phyloP scores from a whole-genome alignment of 2,797 vertebrate species.

The Perodicticus potto region DNA sequence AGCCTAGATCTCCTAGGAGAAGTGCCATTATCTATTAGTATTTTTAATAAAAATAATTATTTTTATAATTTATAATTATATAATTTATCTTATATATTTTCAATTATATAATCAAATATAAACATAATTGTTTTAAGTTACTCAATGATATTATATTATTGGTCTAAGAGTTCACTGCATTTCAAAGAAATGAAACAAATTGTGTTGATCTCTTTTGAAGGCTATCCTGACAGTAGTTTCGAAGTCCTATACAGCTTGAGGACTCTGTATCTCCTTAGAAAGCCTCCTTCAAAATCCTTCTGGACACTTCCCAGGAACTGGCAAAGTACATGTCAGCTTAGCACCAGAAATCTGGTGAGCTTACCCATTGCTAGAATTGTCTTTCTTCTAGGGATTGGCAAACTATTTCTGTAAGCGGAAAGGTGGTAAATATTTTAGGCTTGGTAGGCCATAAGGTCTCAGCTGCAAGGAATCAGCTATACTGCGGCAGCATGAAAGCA shows the following conservation, averaged over 20 bases:
- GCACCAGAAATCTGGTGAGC: not conserved
- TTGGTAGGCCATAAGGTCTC: not conserved
- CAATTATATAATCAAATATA: not conserved
- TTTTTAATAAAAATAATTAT: not conserved
- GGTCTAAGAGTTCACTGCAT: not conserved
- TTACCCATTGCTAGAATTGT: not conserved
- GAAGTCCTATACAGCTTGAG: not conserved
- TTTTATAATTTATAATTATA: not conserved
- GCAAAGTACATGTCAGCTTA: not conserved
- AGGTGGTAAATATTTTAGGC: not conserved
- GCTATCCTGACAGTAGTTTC: not conserved
- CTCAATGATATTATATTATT: not conserved
- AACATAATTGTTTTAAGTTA: not conserved
- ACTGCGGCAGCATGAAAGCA: not conserved
- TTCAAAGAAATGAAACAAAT: constrained; percentile 2
- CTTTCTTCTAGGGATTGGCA: not conserved
- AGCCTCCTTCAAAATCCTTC: not conserved
- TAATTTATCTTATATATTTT: not conserved
- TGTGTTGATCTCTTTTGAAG: not conserved
- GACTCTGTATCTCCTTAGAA: not conserved
- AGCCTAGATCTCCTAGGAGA: not conserved
- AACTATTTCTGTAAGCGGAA: not conserved
- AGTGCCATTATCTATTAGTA: not conserved
- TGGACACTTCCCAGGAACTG: not conserved
- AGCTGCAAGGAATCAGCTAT: not conserved